Evolutionary conservation across 2,888 invertebrate species (phyloP).

Genomic region (Cheilosia vulpina): DNA sequence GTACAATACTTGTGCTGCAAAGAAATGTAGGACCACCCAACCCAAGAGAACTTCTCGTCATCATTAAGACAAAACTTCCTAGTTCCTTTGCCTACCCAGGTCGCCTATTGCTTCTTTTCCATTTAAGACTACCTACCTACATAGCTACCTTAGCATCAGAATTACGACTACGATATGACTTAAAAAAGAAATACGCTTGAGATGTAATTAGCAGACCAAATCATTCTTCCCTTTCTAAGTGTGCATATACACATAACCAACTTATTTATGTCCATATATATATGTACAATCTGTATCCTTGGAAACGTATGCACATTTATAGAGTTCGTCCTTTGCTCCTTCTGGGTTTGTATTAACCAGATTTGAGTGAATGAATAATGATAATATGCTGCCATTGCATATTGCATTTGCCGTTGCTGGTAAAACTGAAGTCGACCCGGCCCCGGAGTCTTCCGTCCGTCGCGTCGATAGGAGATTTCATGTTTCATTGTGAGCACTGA

Average conservation of each 20-base stretch:
- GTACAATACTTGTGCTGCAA: background rate
- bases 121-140: conserved; percentile 12
- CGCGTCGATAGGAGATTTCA: conserved; percentile 36
- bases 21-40: conserved; percentile 13
- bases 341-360: conserved; percentile 35
- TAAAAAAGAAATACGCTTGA: conserved; percentile 42
- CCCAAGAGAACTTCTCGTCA: conserved; percentile 1
- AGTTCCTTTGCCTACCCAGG: conserved; percentile 9
- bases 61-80: conserved; percentile 21
- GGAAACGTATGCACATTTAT: conserved; percentile 36
- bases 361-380: conserved; percentile 42
- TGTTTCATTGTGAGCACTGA: conserved; percentile 35
- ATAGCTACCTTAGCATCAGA: background rate
- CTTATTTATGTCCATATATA: background rate
- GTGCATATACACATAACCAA: conserved; percentile 8
- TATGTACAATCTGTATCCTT: conserved; percentile 17
- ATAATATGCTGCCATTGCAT: conserved; percentile 34
- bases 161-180: conserved; percentile 19
- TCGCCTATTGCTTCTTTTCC: conserved; percentile 5
- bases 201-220: conserved; percentile 35
- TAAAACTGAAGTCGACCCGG: conserved; percentile 21
- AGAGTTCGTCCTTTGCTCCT: conserved; percentile 33
- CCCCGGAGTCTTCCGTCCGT: conserved; percentile 34
- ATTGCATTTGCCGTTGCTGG: conserved; percentile 21
- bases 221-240: conserved; percentile 23